Evolutionary conservation across 2,113 vertebrate genomes (phyloP).

Genomic region (Camelus bactrianus): DNA sequence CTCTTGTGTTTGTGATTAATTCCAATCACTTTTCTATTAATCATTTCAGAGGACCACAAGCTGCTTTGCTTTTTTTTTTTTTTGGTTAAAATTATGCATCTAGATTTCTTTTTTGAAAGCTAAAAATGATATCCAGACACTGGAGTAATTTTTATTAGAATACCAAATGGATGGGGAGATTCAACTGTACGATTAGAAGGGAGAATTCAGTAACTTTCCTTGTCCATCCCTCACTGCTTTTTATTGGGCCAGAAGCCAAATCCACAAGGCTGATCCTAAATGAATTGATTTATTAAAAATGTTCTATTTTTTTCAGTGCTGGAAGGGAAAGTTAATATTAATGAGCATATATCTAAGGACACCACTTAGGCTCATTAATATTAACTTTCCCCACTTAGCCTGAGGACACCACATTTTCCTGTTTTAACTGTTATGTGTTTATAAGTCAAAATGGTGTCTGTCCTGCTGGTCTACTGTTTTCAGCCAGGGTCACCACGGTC

Average conservation of each 20-base stretch:
- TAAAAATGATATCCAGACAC: neutral
- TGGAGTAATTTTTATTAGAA: neutral
- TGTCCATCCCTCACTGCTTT: neutral
- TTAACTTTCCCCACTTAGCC: neutral
- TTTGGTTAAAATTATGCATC: conserved; percentile 56
- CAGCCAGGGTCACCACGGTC: neutral
- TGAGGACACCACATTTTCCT: neutral
- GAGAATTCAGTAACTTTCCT: neutral
- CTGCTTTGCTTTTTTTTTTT: conserved; percentile 58
- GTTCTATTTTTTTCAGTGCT: neutral
- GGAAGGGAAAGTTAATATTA: neutral
- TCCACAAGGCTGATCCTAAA: neutral
- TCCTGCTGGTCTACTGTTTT: neutral
- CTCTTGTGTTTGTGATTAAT: conserved; percentile 71
- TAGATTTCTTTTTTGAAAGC: conserved; percentile 32
- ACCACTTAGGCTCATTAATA: neutral
- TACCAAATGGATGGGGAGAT: neutral
- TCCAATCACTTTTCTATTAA: conserved; percentile 64
- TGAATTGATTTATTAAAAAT: neutral
- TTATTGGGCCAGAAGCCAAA: neutral
- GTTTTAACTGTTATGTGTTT: neutral
- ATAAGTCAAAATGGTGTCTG: neutral
- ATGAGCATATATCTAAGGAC: neutral
- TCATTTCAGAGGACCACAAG: conserved; percentile 47
- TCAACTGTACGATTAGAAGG: neutral